These are phyloP conservation scores for Acanthurus tractus DNA, from an alignment of 2,797 vertebrate species.

Conservation along the genomic window DNA sequence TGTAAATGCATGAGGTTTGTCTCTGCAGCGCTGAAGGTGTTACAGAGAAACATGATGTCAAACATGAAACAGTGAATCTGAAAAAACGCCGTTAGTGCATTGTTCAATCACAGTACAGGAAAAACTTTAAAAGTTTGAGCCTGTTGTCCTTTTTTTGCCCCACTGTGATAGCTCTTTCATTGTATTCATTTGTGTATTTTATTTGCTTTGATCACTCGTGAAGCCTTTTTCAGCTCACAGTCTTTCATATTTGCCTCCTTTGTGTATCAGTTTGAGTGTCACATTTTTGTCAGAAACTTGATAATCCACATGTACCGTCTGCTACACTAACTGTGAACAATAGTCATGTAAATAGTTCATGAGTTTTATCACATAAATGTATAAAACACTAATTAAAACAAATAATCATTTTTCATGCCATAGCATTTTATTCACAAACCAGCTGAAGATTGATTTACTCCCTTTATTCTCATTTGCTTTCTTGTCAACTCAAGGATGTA, in stretches of 20 bases:
- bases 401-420: conserved; percentile 51
- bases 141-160: neutral
- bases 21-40: neutral
- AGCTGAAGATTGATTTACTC: conserved; percentile 46
- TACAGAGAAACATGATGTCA: neutral
- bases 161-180: neutral
- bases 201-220: neutral
- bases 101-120: neutral
- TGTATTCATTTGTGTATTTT: neutral
- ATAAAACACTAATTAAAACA: conserved; percentile 40
- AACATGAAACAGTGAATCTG: neutral
- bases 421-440: conserved; percentile 77
- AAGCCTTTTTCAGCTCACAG: neutral
- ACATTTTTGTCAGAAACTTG: neutral
- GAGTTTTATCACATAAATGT: neutral
- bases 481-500: conserved; percentile 45
- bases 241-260: neutral
- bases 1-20: neutral
- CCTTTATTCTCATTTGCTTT: conserved; percentile 41
- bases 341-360: neutral
- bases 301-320: neutral
- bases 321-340: neutral
- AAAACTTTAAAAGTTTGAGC: neutral
- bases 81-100: neutral
- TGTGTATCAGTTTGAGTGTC: neutral